Conservation (phyloP, 1,140 invertebrate genomes). For the Drosophila biarmipes region DNA sequence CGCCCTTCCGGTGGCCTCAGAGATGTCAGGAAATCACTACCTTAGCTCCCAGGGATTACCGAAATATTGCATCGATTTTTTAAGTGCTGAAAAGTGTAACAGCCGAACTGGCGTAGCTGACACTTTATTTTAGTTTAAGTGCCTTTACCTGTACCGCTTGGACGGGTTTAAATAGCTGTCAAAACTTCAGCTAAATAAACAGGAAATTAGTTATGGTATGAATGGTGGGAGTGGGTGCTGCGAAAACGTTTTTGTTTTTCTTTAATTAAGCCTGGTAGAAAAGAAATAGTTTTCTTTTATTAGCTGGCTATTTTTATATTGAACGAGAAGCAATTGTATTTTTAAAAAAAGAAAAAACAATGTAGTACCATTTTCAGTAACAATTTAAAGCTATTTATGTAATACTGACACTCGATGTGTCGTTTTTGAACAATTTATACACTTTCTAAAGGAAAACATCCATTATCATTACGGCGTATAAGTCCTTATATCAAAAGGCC, state of each 20-base stretch:
- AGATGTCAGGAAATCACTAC: background rate
- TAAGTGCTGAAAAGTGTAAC: background rate
- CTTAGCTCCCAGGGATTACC: background rate
- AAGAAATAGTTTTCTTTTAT: background rate
- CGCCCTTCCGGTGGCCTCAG: background rate
- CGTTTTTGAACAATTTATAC: too few relatives aligned
- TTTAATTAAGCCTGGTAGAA: background rate
- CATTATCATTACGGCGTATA: too few relatives aligned
- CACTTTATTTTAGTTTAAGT: conserved; percentile 1
- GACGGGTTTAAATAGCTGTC: background rate
- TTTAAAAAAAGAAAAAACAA: background rate
- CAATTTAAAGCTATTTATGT: too few relatives aligned
- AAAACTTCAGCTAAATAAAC: background rate
- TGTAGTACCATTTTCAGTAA: too few relatives aligned
- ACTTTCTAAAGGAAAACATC: too few relatives aligned
- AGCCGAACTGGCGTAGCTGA: background rate
- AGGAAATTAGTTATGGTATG: background rate
- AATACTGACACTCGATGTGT: too few relatives aligned
- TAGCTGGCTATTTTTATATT: background rate
- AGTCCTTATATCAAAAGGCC: too few relatives aligned
- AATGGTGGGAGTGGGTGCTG: background rate
- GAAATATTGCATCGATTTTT: background rate
- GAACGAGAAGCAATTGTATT: background rate
- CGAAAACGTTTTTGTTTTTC: background rate
- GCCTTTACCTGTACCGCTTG: background rate